These are phyloP conservation scores for Solenodon paradoxus DNA, from an alignment of 2,113 vertebrate species.

Conservation along the genomic window DNA sequence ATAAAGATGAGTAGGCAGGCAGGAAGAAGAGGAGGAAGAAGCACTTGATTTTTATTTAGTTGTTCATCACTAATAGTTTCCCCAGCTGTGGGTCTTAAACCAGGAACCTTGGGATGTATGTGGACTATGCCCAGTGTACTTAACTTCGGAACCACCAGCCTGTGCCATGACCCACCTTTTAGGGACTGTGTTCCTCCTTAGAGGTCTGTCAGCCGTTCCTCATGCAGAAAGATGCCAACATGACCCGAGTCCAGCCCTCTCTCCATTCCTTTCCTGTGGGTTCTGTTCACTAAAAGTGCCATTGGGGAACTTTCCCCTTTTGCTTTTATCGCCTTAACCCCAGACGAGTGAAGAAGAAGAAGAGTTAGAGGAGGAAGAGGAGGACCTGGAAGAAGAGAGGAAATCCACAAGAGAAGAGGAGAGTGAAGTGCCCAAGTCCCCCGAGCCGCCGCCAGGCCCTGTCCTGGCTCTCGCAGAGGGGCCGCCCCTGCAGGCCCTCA, in stretches of 20 bases:
- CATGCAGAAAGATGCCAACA: background rate
- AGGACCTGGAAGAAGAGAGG: constrained; percentile 82
- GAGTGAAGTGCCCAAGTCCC: constrained; percentile 81
- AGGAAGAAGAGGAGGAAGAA: no score
- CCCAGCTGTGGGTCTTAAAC: no score
- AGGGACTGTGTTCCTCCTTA: background rate
- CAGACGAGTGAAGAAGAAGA: constrained; percentile 87
- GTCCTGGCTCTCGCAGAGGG: constrained; percentile 77
- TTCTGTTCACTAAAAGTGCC: constrained; percentile 36
- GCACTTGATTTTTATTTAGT: no score
- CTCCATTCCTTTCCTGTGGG: background rate
- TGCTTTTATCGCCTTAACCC: constrained; percentile 50
- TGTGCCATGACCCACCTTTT: background rate
- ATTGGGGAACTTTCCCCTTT: constrained; percentile 32
- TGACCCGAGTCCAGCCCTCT: background rate
- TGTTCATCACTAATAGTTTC: no score
- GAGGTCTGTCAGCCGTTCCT: background rate
- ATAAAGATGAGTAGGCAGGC: no score
- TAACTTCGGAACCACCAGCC: no score
- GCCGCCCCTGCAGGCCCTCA: constrained; percentile 77
- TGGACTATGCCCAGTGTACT: no score
- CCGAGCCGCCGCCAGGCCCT: constrained; percentile 79
- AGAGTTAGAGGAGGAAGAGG: constrained; percentile 85
- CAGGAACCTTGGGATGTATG: no score
- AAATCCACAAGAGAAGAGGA: constrained; percentile 82